Conservation (phyloP, 2,797 vertebrate species). For the Pangasius sanitwongsei region DNA sequence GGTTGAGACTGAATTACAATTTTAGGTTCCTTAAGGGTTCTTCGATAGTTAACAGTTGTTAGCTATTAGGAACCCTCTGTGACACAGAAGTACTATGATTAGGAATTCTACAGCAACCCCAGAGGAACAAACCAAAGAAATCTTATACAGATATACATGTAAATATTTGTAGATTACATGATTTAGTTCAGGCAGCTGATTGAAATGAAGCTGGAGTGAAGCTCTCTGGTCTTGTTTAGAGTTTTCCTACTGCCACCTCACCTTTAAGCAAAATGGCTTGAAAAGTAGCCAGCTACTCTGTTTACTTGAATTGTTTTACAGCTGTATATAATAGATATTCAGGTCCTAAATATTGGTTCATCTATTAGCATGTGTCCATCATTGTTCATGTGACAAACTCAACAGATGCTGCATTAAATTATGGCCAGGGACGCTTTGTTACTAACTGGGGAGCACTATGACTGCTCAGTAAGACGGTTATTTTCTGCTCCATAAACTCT, state of each 20-base stretch:
- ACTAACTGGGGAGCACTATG: constrained; percentile 64
- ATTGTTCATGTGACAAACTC: constrained; percentile 66
- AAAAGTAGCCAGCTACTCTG: neutral
- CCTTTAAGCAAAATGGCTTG: neutral
- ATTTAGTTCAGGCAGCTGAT: neutral
- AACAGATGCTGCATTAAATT: constrained; percentile 70
- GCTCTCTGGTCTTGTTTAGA: neutral
- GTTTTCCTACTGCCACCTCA: neutral
- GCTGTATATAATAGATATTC: neutral
- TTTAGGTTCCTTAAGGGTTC: too few species aligned
- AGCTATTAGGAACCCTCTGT: neutral
- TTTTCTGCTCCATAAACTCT: constrained; percentile 76
- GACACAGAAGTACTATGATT: neutral
- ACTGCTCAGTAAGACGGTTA: constrained; percentile 68
- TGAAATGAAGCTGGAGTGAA: neutral
- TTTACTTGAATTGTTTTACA: neutral
- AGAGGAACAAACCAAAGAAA: neutral
- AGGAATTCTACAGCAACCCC: neutral
- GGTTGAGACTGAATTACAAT: neutral
- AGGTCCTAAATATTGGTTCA: neutral
- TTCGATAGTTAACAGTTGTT: neutral
- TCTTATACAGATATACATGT: neutral
- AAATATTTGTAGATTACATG: neutral
- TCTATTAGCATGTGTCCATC: constrained; percentile 42
- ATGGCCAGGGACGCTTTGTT: constrained; percentile 70